phyloP scores from a whole-genome alignment of 2,113 vertebrate genomes.

The Ceyx margarethae region DNA sequence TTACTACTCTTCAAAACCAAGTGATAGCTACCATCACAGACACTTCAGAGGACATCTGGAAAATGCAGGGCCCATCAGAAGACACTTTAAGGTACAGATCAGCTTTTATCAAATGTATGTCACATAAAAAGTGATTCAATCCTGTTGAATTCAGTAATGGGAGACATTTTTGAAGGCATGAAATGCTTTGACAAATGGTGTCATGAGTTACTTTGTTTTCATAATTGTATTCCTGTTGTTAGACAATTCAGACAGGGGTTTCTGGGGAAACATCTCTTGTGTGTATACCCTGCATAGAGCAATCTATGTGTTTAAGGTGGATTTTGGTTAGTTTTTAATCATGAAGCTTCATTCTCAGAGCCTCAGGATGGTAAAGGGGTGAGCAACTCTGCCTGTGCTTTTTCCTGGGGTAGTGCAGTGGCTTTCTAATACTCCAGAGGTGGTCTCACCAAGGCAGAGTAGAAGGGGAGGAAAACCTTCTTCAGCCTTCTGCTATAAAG shows the following conservation, averaged over 20 bases:
- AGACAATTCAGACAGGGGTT: background rate
- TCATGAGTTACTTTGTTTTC: background rate
- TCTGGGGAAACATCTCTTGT: background rate
- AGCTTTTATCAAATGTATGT: background rate
- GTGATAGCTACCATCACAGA: conserved; percentile 35
- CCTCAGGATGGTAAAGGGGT: background rate
- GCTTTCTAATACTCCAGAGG: background rate
- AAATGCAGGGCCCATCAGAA: conserved; percentile 57
- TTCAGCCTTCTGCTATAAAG: background rate
- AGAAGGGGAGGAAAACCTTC: background rate
- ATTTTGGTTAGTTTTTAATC: too few species aligned
- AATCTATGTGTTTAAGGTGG: background rate
- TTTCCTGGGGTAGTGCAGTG: background rate
- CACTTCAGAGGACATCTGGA: conserved; percentile 51
- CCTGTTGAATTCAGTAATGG: background rate
- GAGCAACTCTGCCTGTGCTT: background rate
- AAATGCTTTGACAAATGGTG: background rate
- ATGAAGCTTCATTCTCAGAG: background rate
- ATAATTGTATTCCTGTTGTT: background rate
- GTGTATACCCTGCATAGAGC: background rate
- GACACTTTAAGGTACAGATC: conserved; percentile 69
- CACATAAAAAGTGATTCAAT: background rate
- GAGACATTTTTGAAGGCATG: background rate
- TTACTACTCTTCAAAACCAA: conserved; percentile 59
- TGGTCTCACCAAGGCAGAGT: background rate